Conservation (phyloP, 2,113 vertebrate species). For the Alectura lathami region DNA sequence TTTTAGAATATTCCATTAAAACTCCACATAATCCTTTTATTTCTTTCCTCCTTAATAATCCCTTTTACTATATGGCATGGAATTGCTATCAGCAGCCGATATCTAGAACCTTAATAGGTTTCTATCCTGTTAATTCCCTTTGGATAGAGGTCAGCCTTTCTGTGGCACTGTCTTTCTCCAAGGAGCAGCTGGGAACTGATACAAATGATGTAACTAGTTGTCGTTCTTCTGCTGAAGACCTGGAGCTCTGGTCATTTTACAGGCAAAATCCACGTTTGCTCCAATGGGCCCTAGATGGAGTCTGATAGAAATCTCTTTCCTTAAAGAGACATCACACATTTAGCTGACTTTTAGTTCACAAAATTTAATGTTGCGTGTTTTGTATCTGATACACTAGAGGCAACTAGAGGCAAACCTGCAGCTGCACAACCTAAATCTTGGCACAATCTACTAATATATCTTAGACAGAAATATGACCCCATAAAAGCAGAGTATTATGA, state of each 20-base stretch:
- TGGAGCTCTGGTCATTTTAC: neutral
- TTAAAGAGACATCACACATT: slow-evolving; percentile 61
- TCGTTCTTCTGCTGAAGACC: neutral
- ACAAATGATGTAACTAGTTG: neutral
- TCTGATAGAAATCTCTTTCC: slow-evolving; percentile 19
- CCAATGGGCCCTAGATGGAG: neutral
- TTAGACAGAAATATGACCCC: slow-evolving; percentile 64
- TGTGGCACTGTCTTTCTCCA: neutral
- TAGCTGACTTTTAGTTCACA: slow-evolving; percentile 55
- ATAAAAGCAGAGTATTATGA: slow-evolving; percentile 63
- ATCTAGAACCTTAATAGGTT: neutral
- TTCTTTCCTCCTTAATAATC: neutral
- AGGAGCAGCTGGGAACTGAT: neutral
- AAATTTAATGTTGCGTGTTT: slow-evolving; percentile 63
- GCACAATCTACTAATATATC: slow-evolving; percentile 65
- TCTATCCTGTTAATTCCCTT: neutral
- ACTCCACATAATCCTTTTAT: neutral
- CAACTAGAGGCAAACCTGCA: slow-evolving; percentile 67
- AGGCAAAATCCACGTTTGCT: slow-evolving; percentile 3
- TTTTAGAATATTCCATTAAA: neutral
- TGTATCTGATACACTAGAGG: slow-evolving; percentile 52
- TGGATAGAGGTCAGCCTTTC: neutral
- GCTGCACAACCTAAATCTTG: slow-evolving; percentile 65
- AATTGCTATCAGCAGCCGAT: neutral
- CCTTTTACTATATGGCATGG: neutral